Evolutionary conservation across 2,888 invertebrate genomes (phyloP), one percentile per base, ranked within the genome.

Genomic region (Papilio elwesi): DNA sequence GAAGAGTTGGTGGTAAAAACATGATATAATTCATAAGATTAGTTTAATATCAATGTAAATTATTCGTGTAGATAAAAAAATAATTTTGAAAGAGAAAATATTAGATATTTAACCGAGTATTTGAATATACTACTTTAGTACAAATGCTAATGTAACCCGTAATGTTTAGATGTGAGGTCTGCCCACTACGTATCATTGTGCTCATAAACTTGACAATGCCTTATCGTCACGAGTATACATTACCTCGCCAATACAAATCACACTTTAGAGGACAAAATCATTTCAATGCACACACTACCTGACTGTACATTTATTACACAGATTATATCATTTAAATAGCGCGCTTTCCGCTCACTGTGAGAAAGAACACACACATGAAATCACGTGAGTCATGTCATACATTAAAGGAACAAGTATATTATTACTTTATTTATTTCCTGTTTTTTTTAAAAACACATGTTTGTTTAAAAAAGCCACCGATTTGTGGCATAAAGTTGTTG

Each of bases 141-240:
- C 38, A 49, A 66, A 48, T 47, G 52, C 16, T 43, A 49, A 52
- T 51, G n/a, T 51, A 47, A 62, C 15, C 16, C 36, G 49, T 1
- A 51, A 73, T 69, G 68, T 73, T 73, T 36, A 65, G 49, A 65
- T 51, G 43, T 11, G 38, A 70, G 48, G 53, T 73, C 65, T 66
- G 66, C 70, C 73, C 52, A 73, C 73, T 4, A 15, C 64, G 65
- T 70, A 76, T 73, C 78, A 67, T 77, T 78, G 78, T 75, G 74
- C 71, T 79, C 76, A 78, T 80, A 79, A 78, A 80, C 80, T 79
- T 79, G 78, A 78, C 77, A 77, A 75, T 78, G 76, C 68, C 70
- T 75, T 74, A 74, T 76, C 76, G 71, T 68, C 71, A 74, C 76
- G 70, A 73, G 73, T 49, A 47, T 70, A 70, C 68, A 74, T 75